Evolutionary conservation across 2,113 vertebrate species (phyloP).

Genomic region (Oncorhynchus tshawytscha): DNA sequence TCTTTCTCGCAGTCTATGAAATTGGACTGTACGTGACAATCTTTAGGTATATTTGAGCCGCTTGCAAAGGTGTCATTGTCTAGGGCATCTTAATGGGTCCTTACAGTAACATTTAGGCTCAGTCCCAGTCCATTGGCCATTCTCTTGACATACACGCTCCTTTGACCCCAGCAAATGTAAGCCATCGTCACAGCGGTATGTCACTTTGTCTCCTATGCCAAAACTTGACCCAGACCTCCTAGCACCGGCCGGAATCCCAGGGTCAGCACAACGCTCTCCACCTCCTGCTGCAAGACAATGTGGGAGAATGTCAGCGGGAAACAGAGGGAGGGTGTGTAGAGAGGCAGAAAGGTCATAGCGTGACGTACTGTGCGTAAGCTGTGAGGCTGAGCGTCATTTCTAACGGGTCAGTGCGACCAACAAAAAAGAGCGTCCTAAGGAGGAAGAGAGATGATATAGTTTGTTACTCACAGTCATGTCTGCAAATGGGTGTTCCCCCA

Average conservation of each 20-base stretch:
- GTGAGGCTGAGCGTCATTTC: not conserved
- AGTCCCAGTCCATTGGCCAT: slow-evolving; percentile 64
- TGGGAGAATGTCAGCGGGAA: not conserved
- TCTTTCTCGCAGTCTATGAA: not conserved
- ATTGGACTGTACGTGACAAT: not conserved
- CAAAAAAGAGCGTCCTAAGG: too few species aligned
- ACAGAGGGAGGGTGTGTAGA: not conserved
- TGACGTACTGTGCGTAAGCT: not conserved
- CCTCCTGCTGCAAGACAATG: not conserved
- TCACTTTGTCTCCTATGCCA: not conserved
- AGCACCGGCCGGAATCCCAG: not conserved
- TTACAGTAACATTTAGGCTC: slow-evolving; percentile 77
- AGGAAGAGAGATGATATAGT: not conserved
- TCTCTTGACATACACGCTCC: slow-evolving; percentile 62
- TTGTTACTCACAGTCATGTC: slow-evolving; percentile 70
- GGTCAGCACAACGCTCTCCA: not conserved
- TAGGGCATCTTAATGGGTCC: not conserved
- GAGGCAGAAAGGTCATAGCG: not conserved
- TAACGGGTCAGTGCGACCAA: not conserved
- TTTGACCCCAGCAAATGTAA: slow-evolving; percentile 22
- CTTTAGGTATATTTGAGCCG: not conserved
- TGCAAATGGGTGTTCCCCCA: slow-evolving; percentile 77
- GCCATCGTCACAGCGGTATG: not conserved
- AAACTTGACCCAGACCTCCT: not conserved
- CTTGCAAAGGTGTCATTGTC: not conserved